Conservation (phyloP, 2,797 vertebrate species). For the Eleutherodactylus coqui region DNA sequence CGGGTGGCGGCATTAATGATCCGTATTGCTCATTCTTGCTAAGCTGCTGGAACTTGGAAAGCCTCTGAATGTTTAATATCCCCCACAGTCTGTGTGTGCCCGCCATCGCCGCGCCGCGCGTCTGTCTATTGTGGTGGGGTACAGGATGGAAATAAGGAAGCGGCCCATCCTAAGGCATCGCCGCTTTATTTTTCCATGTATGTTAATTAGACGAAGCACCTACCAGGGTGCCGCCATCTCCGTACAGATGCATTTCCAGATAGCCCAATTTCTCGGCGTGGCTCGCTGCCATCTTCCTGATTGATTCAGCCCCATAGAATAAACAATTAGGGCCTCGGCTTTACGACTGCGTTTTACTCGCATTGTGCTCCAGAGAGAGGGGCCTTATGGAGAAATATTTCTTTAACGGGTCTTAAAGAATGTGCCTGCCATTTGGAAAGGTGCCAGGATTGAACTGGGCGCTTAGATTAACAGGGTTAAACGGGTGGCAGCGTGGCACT, state of each 20-base stretch:
- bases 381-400: constrained; percentile 51
- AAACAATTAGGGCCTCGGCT: constrained; percentile 53
- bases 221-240: constrained; percentile 13
- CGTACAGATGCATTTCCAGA: constrained; percentile 17
- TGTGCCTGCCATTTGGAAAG: constrained; percentile 34
- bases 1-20: constrained; percentile 46
- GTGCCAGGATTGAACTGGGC: constrained; percentile 14
- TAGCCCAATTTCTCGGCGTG: constrained; percentile 19
- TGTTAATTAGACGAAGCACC: not conserved
- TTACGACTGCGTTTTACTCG: constrained; percentile 41
- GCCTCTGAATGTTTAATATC: constrained; percentile 32
- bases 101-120: not conserved
- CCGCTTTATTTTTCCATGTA: not conserved
- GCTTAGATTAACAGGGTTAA: constrained; percentile 12
- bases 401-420: constrained; percentile 46
- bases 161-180: not conserved
- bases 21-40: constrained; percentile 38
- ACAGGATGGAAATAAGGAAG: constrained; percentile 31
- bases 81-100: not conserved
- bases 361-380: constrained; percentile 17
- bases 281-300: constrained; percentile 55
- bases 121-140: not conserved
- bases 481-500: constrained; percentile 2
- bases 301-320: constrained; percentile 54
- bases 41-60: constrained; percentile 45